phyloP scores from a whole-genome alignment of 2,113 vertebrate species.

The Sciurus niger region DNA sequence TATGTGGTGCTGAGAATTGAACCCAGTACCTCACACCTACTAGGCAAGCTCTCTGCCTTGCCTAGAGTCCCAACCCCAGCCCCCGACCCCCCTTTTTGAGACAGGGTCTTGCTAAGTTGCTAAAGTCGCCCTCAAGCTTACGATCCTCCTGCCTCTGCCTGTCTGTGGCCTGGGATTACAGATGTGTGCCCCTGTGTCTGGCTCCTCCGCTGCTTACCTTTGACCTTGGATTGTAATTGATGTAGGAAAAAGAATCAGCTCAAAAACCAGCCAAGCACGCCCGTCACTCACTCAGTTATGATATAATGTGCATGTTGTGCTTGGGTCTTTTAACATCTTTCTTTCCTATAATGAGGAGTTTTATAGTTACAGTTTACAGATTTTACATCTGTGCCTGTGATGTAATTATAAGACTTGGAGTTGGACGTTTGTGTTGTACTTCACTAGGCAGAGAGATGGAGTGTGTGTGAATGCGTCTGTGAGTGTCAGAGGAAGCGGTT shows the following conservation, averaged over 20 bases:
- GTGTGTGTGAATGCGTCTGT: background rate
- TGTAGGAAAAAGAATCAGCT: background rate
- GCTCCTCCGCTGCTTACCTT: background rate
- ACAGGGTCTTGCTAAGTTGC: too few relatives aligned
- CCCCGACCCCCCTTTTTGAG: too few relatives aligned
- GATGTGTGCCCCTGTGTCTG: too few relatives aligned
- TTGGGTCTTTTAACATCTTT: background rate
- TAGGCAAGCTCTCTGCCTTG: too few relatives aligned
- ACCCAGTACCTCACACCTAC: too few relatives aligned
- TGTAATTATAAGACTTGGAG: background rate
- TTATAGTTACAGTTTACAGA: background rate
- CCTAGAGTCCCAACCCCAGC: too few relatives aligned
- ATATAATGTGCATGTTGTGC: background rate
- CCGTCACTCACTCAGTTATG: background rate
- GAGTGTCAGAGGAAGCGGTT: background rate
- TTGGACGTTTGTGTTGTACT: background rate
- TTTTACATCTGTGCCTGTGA: background rate
- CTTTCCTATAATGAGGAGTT: background rate
- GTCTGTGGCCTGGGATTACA: too few relatives aligned
- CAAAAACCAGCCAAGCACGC: background rate
- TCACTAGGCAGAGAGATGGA: accelerated
- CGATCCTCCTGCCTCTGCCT: too few relatives aligned
- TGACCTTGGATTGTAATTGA: background rate
- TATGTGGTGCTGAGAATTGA: too few relatives aligned
- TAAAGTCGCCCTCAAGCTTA: too few relatives aligned